These are phyloP conservation scores for Nasonia giraulti DNA, from an alignment of 1,140 invertebrate species.

Conservation along the genomic window DNA sequence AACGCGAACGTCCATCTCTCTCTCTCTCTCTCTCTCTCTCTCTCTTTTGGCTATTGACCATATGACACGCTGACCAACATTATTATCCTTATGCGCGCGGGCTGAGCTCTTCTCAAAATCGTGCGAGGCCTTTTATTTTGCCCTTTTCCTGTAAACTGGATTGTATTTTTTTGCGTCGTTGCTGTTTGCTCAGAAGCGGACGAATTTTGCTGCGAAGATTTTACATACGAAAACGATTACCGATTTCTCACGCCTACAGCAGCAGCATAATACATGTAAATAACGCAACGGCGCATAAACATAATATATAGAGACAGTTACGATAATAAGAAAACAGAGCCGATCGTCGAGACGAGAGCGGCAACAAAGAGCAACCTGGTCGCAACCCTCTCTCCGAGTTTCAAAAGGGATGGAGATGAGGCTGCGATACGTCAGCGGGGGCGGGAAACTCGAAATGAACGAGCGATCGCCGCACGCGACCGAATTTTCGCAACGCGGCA, in stretches of 20 bases:
- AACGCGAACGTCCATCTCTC: conserved; percentile 50
- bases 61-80: conserved; percentile 76
- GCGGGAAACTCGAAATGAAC: conserved; percentile 8
- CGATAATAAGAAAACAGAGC: neutral
- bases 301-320: neutral
- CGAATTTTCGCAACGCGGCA: conserved; percentile 38
- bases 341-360: neutral
- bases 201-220: too few species aligned
- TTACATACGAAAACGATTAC: neutral
- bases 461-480: conserved; percentile 32
- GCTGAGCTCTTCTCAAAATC: neutral
- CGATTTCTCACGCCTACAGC: neutral
- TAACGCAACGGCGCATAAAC: neutral
- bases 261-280: neutral
- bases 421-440: conserved; percentile 25
- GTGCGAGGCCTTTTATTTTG: neutral
- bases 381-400: conserved; percentile 48
- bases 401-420: conserved; percentile 43
- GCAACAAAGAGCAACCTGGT: neutral
- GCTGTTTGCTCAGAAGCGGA: neutral
- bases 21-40: too few species aligned
- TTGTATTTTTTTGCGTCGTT: neutral
- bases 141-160: neutral
- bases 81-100: conserved; percentile 53
- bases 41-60: conserved; percentile 67